Percentiles rank a stretch among this genome's conserved stretches.
Evolutionary conservation across 2,888 invertebrate genomes (phyloP).

Genomic region (Incurvaria masculella): DNA sequence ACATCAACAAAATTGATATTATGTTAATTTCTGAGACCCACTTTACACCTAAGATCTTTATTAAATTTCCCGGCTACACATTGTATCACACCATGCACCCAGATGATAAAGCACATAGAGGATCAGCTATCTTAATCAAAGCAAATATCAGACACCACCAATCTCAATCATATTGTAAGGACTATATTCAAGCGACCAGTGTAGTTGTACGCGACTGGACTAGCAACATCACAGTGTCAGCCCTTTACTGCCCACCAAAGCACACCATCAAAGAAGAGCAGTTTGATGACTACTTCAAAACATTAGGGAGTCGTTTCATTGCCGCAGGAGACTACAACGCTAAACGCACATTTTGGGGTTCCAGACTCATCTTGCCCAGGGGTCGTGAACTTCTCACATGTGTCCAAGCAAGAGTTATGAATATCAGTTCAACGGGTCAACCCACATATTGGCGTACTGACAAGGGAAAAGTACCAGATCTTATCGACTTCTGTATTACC

Average conservation of each 20-base stretch:
- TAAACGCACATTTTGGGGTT: constrained; percentile 17
- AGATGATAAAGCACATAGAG: constrained; percentile 15
- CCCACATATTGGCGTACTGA: constrained; percentile 17
- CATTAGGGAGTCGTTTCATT: constrained; percentile 15
- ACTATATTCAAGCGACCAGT: constrained; percentile 14
- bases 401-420: not conserved
- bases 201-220: constrained; percentile 5
- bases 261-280: constrained; percentile 15
- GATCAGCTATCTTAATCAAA: constrained; percentile 14
- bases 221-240: not conserved
- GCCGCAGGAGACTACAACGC: constrained; percentile 18
- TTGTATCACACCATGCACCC: constrained; percentile 22
- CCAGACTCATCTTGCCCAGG: constrained; percentile 14
- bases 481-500: constrained; percentile 9
- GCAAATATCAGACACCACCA: constrained; percentile 10
- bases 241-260: too few species aligned
- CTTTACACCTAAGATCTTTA: constrained; percentile 12
- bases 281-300: constrained; percentile 12
- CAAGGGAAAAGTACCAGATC: constrained; percentile 11
- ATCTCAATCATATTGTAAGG: constrained; percentile 6
- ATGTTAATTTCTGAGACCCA: constrained; percentile 15
- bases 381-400: not conserved
- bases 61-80: constrained; percentile 15
- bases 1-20: constrained; percentile 9
- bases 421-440: constrained; percentile 10